phyloP scores from a whole-genome alignment of 1,140 invertebrate species.

The Cydia splendana region DNA sequence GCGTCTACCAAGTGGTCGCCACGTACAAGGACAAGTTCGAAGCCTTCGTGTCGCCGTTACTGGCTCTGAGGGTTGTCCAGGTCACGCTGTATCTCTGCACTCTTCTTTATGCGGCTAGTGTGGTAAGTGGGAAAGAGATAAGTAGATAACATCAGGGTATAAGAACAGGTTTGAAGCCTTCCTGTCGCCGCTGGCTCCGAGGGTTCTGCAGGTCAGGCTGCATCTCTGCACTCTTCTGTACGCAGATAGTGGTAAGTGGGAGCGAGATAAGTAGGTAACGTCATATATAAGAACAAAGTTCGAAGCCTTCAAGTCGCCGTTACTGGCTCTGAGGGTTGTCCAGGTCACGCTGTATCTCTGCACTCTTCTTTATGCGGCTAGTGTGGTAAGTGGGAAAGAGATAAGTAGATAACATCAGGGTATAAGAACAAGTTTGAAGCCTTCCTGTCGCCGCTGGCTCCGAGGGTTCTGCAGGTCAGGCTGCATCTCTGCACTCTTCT shows the following conservation, averaged over 20 bases:
- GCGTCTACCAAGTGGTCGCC: slow-evolving; percentile 48
- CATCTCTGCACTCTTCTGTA: slow-evolving; percentile 68
- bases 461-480: slow-evolving; percentile 66
- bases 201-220: slow-evolving; percentile 66
- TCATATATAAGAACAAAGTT: slow-evolving; percentile 45
- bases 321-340: slow-evolving; percentile 61
- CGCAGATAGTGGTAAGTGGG: slow-evolving; percentile 58
- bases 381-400: slow-evolving; percentile 46
- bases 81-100: slow-evolving; percentile 69
- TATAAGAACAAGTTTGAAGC: background rate
- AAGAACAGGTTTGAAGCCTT: slow-evolving; percentile 26
- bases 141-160: background rate
- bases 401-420: background rate
- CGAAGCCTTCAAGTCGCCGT: slow-evolving; percentile 62
- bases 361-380: slow-evolving; percentile 64
- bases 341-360: slow-evolving; percentile 70
- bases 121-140: slow-evolving; percentile 43
- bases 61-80: slow-evolving; percentile 62
- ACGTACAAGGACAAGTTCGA: slow-evolving; percentile 57
- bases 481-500: slow-evolving; percentile 66
- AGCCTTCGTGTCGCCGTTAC: slow-evolving; percentile 61
- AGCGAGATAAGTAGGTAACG: background rate
- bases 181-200: slow-evolving; percentile 61
- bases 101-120: slow-evolving; percentile 62
- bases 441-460: slow-evolving; percentile 61